These are phyloP conservation scores for Athalia cordata DNA, from an alignment of 2,888 invertebrate species.

Conservation along the genomic window DNA sequence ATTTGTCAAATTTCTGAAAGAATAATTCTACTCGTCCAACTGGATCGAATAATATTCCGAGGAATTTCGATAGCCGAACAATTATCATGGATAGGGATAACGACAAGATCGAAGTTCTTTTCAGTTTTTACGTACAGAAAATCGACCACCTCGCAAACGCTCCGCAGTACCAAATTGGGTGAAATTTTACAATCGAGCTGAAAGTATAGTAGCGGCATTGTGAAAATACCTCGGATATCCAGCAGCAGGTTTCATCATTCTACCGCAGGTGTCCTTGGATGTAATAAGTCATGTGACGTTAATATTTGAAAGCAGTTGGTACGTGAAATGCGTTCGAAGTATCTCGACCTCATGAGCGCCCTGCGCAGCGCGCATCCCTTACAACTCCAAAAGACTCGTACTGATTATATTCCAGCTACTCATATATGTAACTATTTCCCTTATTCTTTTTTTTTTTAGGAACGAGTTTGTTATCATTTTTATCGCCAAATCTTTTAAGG, in stretches of 20 bases:
- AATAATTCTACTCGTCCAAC: neutral
- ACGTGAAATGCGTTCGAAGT: slow-evolving; percentile 72
- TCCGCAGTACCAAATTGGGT: slow-evolving; percentile 48
- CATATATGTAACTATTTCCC: slow-evolving; percentile 31
- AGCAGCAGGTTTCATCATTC: slow-evolving; percentile 56
- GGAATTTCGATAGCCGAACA: too few species aligned
- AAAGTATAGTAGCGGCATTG: slow-evolving; percentile 49
- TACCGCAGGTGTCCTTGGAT: slow-evolving; percentile 69
- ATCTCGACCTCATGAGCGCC: slow-evolving; percentile 58
- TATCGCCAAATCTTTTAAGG: slow-evolving; percentile 14
- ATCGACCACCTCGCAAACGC: slow-evolving; percentile 51
- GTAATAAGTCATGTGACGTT: slow-evolving; percentile 74
- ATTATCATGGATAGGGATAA: too few species aligned
- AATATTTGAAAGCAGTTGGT: slow-evolving; percentile 73
- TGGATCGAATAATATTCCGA: too few species aligned
- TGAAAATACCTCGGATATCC: slow-evolving; percentile 29
- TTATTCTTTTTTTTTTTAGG: slow-evolving; percentile 48
- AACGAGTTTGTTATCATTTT: slow-evolving; percentile 38
- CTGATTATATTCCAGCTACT: slow-evolving; percentile 59
- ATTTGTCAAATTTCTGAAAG: neutral
- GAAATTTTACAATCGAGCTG: slow-evolving; percentile 67
- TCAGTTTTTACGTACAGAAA: too few species aligned
- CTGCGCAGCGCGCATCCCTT: neutral
- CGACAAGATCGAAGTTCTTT: neutral
- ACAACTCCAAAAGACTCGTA: neutral